phyloP scores from a whole-genome alignment of 2,797 vertebrate genomes.

The Typhlichthys eigenmanni region DNA sequence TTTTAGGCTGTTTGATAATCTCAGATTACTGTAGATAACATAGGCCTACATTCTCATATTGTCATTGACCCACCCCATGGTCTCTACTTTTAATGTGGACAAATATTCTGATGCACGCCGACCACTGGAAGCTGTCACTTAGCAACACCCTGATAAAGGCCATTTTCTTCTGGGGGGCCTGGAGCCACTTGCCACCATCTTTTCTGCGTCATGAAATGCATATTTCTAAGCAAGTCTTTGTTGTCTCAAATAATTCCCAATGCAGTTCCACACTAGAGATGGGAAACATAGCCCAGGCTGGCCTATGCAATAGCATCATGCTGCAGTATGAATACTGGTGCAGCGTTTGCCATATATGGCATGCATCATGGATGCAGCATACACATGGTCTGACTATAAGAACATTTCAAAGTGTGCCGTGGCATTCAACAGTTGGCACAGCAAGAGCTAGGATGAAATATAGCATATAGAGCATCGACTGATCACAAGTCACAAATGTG shows the following conservation, averaged over 20 bases:
- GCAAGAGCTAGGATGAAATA: neutral
- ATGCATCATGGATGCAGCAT: constrained; percentile 32
- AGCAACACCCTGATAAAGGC: constrained; percentile 22
- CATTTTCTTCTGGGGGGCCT: constrained; percentile 3
- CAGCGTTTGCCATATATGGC: constrained; percentile 46
- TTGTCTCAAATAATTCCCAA: constrained; percentile 4
- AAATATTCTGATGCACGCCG: constrained; percentile 21
- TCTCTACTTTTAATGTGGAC: constrained; percentile 23
- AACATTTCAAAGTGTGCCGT: constrained; percentile 35
- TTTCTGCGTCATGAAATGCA: neutral
- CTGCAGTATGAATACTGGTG: constrained; percentile 26
- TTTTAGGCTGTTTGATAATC: neutral
- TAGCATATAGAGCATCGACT: too few relatives aligned
- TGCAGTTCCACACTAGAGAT: neutral
- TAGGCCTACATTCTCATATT: neutral
- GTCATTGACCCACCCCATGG: constrained; percentile 35
- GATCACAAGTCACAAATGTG: too few relatives aligned
- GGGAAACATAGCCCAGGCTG: constrained; percentile 1
- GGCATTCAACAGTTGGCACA: neutral
- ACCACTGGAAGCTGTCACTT: constrained; percentile 4
- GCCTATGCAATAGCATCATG: constrained; percentile 5
- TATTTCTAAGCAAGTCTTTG: constrained; percentile 16
- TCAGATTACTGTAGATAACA: constrained; percentile 12
- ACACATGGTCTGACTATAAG: constrained; percentile 18
- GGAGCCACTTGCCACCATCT: constrained; percentile 4